Conservation (phyloP, 2,888 invertebrate species). For the Arrhopalites spinosus region DNA sequence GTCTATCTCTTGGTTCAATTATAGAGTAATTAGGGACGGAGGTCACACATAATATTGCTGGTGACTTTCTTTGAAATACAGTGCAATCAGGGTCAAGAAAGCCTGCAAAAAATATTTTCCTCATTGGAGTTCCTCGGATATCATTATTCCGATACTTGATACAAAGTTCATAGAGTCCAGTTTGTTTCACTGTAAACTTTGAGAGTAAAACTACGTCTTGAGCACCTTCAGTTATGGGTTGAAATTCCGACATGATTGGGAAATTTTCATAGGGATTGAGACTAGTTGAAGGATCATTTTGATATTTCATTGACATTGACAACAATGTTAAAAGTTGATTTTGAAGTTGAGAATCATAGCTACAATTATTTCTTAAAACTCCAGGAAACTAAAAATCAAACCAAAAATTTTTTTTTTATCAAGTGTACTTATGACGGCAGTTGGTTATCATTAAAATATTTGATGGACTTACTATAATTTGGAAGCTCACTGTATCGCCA, state of each 20-base stretch:
- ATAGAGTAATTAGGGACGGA: slow-evolving; percentile 41
- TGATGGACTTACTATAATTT: slow-evolving; percentile 44
- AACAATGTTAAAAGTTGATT: slow-evolving; percentile 11
- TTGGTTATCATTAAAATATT: background rate
- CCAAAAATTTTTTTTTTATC: slow-evolving; percentile 6
- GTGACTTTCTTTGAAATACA: slow-evolving; percentile 48
- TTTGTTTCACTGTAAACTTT: slow-evolving; percentile 61
- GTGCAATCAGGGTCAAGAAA: slow-evolving; percentile 50
- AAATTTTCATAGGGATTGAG: slow-evolving; percentile 30
- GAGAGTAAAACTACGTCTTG: slow-evolving; percentile 59
- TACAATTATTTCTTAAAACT: background rate
- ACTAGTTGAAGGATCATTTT: slow-evolving; percentile 1
- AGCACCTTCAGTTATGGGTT: slow-evolving; percentile 57
- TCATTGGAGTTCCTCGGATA: slow-evolving; percentile 62
- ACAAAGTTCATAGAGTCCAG: slow-evolving; percentile 61
- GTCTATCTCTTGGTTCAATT: slow-evolving; percentile 51
- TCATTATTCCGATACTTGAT: slow-evolving; percentile 60
- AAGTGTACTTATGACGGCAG: background rate
- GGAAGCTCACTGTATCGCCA: slow-evolving; percentile 53
- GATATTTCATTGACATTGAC: slow-evolving; percentile 20
- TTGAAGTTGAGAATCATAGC: background rate
- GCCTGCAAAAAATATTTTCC: slow-evolving; percentile 61
- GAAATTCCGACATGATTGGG: slow-evolving; percentile 59
- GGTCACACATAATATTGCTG: slow-evolving; percentile 44
- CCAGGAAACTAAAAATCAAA: slow-evolving; percentile 25